phyloP scores from a whole-genome alignment of 2,113 vertebrate genomes.

The Cynopterus brachyotis region DNA sequence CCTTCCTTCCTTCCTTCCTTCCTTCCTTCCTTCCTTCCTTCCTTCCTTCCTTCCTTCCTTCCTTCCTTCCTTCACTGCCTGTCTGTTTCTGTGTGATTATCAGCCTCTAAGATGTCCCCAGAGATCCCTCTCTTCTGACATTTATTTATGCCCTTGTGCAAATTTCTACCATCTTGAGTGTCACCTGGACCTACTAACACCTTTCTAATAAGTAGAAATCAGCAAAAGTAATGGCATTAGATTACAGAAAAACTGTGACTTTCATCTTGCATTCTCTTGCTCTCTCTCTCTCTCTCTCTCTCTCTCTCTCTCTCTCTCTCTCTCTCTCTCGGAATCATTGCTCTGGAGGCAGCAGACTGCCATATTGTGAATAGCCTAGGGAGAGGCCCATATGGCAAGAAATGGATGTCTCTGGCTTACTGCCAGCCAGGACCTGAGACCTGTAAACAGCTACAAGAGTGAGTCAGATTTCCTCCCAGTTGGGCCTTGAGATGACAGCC shows the following conservation, averaged over 20 bases:
- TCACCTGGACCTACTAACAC: not conserved
- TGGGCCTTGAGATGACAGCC: not conserved
- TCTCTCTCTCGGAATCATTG: not conserved
- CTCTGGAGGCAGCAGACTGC: not conserved
- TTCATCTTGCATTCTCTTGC: not conserved
- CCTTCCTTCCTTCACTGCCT: not conserved
- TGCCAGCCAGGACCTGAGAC: not conserved
- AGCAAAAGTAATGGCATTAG: not conserved
- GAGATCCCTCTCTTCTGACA: not conserved
- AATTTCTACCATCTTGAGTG: not conserved
- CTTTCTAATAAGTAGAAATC: not conserved
- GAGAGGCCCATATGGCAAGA: not conserved
- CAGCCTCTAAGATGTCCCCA: not conserved
- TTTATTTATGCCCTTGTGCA: not conserved
- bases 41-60: not conserved
- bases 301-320: not conserved
- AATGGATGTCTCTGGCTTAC: not conserved
- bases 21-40: not conserved
- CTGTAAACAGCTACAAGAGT: not conserved
- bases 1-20: not conserved
- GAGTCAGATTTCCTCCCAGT: not conserved
- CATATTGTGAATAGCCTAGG: not conserved
- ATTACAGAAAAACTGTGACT: not conserved
- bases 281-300: not conserved
- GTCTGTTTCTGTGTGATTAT: not conserved